phyloP scores from a whole-genome alignment of 2,888 invertebrate species.

The Steinernema carpocapsae region DNA sequence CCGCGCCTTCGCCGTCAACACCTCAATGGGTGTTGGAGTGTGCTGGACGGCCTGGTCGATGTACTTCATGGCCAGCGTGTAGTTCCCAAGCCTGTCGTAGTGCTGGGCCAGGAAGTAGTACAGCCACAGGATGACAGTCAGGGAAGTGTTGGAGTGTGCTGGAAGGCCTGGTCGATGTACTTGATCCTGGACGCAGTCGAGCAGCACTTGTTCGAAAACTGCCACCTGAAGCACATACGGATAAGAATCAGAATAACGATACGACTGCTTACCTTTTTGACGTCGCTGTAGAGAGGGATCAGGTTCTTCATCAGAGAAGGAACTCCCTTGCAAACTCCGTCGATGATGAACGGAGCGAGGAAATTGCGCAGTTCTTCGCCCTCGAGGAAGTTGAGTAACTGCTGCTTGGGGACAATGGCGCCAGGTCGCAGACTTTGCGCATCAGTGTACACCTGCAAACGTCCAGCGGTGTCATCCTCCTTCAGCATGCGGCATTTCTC shows the following conservation, averaged over 20 bases:
- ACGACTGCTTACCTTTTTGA: constrained; percentile 69
- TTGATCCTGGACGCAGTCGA: constrained; percentile 85
- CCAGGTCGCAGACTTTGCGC: constrained; percentile 81
- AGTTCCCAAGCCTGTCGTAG: constrained; percentile 84
- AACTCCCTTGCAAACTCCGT: constrained; percentile 91
- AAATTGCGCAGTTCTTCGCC: constrained; percentile 79
- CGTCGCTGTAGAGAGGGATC: constrained; percentile 78
- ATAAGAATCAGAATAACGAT: not conserved
- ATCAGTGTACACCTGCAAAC: constrained; percentile 81
- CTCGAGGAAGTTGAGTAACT: constrained; percentile 83
- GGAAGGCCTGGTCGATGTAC: too few relatives aligned
- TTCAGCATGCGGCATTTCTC: constrained; percentile 83
- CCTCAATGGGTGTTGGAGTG: constrained; percentile 97
- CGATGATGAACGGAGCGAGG: constrained; percentile 84
- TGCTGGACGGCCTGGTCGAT: constrained; percentile 93
- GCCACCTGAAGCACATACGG: constrained; percentile 73
- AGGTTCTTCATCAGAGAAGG: constrained; percentile 95
- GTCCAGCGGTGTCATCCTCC: constrained; percentile 45
- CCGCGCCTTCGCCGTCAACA: constrained; percentile 93
- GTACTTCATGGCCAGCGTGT: constrained; percentile 83
- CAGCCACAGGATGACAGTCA: constrained; percentile 93
- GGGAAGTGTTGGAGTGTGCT: constrained; percentile 81
- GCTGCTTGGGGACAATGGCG: constrained; percentile 85
- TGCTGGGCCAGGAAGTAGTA: constrained; percentile 95
- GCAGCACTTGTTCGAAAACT: constrained; percentile 82